A percentile compares a stretch with the other conserved stretches of the same genome.
These are phyloP conservation scores for Alloscopus bannaensis DNA, from an alignment of 2,888 invertebrate genomes.

Conservation along the genomic window DNA sequence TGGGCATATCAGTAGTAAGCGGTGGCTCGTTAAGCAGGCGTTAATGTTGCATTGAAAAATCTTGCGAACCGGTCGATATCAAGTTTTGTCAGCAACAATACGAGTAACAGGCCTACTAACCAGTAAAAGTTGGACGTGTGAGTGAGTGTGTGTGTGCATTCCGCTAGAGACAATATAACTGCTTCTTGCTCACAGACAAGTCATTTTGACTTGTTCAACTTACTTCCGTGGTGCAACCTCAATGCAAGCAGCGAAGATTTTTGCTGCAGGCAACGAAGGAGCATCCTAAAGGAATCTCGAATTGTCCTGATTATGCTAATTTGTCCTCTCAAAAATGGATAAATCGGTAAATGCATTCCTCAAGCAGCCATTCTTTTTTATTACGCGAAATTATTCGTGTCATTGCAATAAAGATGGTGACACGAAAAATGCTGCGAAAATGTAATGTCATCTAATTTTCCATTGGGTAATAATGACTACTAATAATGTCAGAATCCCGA, in stretches of 20 bases:
- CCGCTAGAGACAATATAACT: slow-evolving; percentile 13
- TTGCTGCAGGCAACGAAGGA: slow-evolving; percentile 20
- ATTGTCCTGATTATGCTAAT: slow-evolving; percentile 33
- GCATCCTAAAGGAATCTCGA: slow-evolving; percentile 14
- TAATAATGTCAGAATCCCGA: slow-evolving; percentile 15
- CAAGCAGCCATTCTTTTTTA: background rate
- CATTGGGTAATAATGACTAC: background rate
- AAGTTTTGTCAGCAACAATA: slow-evolving; percentile 48
- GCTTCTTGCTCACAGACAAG: slow-evolving; percentile 54
- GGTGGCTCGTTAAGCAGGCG: slow-evolving; percentile 29
- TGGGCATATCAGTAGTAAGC: slow-evolving; percentile 21
- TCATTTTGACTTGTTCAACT: slow-evolving; percentile 48
- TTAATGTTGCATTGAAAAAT: slow-evolving; percentile 24
- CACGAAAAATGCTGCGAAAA: background rate
- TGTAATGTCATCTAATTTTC: background rate
- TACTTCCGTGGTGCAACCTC: slow-evolving; percentile 47
- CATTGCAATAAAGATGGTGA: background rate
- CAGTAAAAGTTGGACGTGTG: slow-evolving; percentile 35
- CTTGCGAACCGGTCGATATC: slow-evolving; percentile 54
- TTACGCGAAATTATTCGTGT: background rate
- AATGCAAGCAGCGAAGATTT: slow-evolving; percentile 29
- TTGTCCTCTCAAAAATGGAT: slow-evolving; percentile 35
- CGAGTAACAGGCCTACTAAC: slow-evolving; percentile 42
- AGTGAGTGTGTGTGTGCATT: slow-evolving; percentile 35
- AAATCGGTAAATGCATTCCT: slow-evolving; percentile 56